Base-by-base conservation (phyloP, 2,888 invertebrate species). In the Dione vanillae region DNA sequence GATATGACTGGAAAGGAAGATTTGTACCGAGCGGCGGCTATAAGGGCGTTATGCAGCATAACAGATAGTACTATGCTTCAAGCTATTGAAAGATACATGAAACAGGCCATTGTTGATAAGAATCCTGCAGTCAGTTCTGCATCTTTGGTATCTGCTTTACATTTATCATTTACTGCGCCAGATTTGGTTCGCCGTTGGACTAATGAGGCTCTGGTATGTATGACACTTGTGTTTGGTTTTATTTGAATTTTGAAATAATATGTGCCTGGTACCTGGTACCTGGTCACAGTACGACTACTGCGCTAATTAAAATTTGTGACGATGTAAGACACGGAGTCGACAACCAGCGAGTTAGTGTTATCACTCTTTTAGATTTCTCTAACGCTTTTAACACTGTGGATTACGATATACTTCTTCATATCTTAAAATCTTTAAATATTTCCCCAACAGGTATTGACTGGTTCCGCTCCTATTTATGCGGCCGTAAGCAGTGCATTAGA, bases 41-140 rank as follows among this genome's bases (percentile, higher is more conserved):
- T 99, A 79, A 94, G 99, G 74, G 99, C 99, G 0, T 93, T 99
- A 5, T 99, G 99, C 88, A 98, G 98, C 80, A 99, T 99, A 71
- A 99, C 99, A 0, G 99, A 99, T 92, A 96, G 95, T 71, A 96
- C 96, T 0, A 97, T 97, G 99, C 91, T 99, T 69, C 98, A 99
- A 89, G 97, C 99, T 5, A 99, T 99, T 73, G 99, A 99, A 85
- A 95, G 99, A 71, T 99, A 99, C 90, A 99, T 99, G 99, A 99
- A 99, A 85, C 99, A 99, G 87, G 99, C 99, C 0, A 99, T 99
- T 78, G 99, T 99, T n/a, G 99, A 99, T 89, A 97, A 98, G 82
- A 97, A 97, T 78, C 96, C 98, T 0, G 97, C 98, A 0, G 99
- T 99, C 0, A 98, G 99, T 67, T 98, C 99, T 78, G 99, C 99